Base-by-base conservation (phyloP, 2,888 invertebrate genomes). In the Tortrix viridana region DNA sequence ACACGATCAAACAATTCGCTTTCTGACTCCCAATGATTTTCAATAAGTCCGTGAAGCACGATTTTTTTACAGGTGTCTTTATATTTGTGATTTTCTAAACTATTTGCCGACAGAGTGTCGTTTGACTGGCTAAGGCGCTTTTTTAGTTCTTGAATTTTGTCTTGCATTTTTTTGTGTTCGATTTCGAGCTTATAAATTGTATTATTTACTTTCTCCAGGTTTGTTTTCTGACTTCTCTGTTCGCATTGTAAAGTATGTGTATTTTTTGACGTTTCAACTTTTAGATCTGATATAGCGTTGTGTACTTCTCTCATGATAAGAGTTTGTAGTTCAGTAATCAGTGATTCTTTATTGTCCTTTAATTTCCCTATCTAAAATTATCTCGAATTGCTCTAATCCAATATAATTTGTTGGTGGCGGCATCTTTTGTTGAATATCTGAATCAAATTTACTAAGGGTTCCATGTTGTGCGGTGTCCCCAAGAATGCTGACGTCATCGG, bases 341-440 rank as follows among this genome's bases (percentile, higher is more conserved):
- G 22, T n/a, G 48, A 22, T 4, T 48, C n/a, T 12, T 48, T 48
- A 12, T 48, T 48, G n/a, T 48, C 48, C 9, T 48, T 9, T 3
- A 48, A 22, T n/a, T 48, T 48, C n/a, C 23, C 48, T 22, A 14
- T 48, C 48, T 14, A 48, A 14, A 12, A 48, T 22, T 23, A 23
- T 22, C 48, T 48, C 48, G 12, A 48, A 14, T 23, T 48, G 22
- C 3, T 23, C n/a, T 22, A 48, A 46, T 46, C n/a, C n/a, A n/a
- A n/a, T n/a, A n/a, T n/a, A n/a, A n/a, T n/a, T n/a, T n/a, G n/a
- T n/a, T n/a, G n/a, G n/a, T n/a, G n/a, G n/a, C n/a, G n/a, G n/a
- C n/a, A n/a, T n/a, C n/a, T n/a, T n/a, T n/a, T n/a, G n/a, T n/a
- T n/a, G n/a, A n/a, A n/a, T n/a, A n/a, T n/a, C n/a, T n/a, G n/a